Conservation (phyloP, 2,113 vertebrate species). For the Suncus etruscus region DNA sequence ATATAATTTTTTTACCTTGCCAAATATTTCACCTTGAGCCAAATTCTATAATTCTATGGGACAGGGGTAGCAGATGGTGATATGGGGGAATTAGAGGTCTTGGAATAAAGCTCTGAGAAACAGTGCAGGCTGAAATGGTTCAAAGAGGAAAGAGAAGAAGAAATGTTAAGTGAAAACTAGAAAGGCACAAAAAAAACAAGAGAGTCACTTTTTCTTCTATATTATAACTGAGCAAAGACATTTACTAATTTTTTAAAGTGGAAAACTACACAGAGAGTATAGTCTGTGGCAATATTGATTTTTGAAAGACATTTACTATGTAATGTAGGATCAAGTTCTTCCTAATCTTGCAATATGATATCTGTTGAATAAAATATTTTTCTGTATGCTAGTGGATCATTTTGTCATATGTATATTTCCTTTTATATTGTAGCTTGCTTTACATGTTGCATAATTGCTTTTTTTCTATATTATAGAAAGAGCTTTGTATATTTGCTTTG, state of each 20-base stretch:
- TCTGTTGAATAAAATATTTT: not conserved
- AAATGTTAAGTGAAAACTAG: not conserved
- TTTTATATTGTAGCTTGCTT: slow-evolving; percentile 16
- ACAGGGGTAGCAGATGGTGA: too few species aligned
- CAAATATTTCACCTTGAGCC: not conserved
- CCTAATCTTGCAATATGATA: not conserved
- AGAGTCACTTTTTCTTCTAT: not conserved
- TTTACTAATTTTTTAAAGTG: not conserved
- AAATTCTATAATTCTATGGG: not conserved
- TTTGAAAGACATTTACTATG: not conserved
- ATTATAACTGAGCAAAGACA: slow-evolving; percentile 26
- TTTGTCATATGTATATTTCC: slow-evolving; percentile 23
- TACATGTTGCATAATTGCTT: not conserved
- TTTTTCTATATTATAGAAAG: too few species aligned
- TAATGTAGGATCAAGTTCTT: not conserved
- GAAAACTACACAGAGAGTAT: not conserved
- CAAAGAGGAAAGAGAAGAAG: not conserved
- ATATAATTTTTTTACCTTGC: slow-evolving; percentile 6
- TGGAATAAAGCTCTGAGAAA: not conserved
- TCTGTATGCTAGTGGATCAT: not conserved
- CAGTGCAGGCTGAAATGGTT: not conserved
- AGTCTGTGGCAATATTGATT: not conserved
- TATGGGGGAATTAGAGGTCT: not conserved
- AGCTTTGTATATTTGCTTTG: too few species aligned
- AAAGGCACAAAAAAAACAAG: not conserved